Percentiles rank a stretch among this genome's conserved stretches.
Conservation (phyloP, 2,888 invertebrate species). For the Aphrophora alni region DNA sequence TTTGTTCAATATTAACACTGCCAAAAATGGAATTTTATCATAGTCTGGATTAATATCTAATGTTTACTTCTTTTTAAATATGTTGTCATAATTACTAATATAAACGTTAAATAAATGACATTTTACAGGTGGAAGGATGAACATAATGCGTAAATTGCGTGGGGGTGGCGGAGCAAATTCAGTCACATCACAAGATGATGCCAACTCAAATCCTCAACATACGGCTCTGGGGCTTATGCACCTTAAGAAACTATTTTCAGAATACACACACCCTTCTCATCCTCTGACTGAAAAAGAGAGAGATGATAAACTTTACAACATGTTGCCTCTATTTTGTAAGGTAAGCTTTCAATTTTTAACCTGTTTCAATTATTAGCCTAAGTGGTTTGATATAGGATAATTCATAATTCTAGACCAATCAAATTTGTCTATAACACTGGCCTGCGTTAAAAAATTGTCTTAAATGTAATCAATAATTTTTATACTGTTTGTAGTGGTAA, state of each 20-base stretch:
- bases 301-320: constrained; percentile 94
- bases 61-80: too few species aligned
- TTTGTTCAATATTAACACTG: too few species aligned
- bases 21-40: too few species aligned
- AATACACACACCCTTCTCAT: constrained; percentile 89
- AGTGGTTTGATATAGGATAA: too few species aligned
- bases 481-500: too few species aligned
- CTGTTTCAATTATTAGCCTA: too few species aligned
- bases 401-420: not conserved
- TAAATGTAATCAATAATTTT: too few species aligned
- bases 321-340: constrained; percentile 98
- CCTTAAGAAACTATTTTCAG: constrained; percentile 93
- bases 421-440: not conserved
- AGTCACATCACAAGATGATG: constrained; percentile 65
- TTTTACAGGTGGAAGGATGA: constrained; percentile 64
- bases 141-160: constrained; percentile 91
- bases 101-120: too few species aligned
- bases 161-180: constrained; percentile 61
- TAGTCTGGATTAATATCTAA: too few species aligned
- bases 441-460: too few species aligned
- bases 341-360: constrained; percentile 60
- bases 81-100: too few species aligned
- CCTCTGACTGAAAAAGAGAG: constrained; percentile 80
- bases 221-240: constrained; percentile 94
- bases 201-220: constrained; percentile 72